Base-by-base conservation (phyloP, 2,797 vertebrate species). In the Cossypha heuglini region DNA sequence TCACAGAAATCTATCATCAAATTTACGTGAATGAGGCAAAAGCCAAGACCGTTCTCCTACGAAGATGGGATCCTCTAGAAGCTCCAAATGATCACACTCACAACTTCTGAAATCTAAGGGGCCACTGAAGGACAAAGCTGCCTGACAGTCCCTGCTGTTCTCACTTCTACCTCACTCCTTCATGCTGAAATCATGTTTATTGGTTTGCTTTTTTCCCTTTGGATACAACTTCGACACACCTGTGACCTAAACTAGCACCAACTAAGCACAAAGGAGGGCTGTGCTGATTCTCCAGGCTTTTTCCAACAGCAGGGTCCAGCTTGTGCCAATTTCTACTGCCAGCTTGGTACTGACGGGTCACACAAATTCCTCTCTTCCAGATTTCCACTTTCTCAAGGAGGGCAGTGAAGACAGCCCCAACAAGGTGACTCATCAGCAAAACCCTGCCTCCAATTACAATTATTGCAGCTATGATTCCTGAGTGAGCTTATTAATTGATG, bases 381-480 rank as follows among this genome's bases (percentile, higher is more conserved):
- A 93, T 90, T 96, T 93, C 67, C 33, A 84, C 63, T 93, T 93
- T 79, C 78, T 81, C 58, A 71, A 96, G 55, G 37, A 88, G 73
- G 26, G 26, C 67, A 93, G 52, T 24, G 43, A 86, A 69, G 59
- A 95, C 45, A 93, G 42, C 8, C 71, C 58, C 85, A 73, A 26
- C 90, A 96, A 96, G 89, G 93, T 94, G 94, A 96, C 57, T 88
- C 85, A 88, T 13, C 45, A 94, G 81, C 71, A 84, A 86, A 96
- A 74, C 51, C 25, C 54, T 88, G 62, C 57, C 63, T 94, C 33
- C 64, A 93, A 86, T 92, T 96, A 82, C 67, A 69, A 67, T 83
- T 96, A 96, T n/a, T 92, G 77, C 64, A 93, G 78, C 77, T 93
- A 68, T 48, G 58, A 90, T 78, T 95, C 77, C 82, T 49, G 52